phyloP scores from a whole-genome alignment of 2,113 vertebrate genomes.

The Nesogale talazaci region DNA sequence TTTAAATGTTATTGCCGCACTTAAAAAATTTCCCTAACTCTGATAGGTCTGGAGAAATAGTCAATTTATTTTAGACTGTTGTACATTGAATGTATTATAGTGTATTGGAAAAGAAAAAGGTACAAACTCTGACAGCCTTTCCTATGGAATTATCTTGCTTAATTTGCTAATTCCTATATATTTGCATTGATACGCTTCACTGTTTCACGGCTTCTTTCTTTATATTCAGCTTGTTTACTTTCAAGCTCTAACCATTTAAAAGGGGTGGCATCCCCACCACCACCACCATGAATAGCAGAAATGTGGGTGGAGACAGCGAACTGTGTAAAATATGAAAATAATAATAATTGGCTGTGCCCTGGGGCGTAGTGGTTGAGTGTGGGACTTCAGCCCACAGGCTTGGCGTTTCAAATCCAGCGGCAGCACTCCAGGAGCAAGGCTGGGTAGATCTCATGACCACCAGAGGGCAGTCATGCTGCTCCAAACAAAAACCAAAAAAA shows the following conservation, averaged over 20 bases:
- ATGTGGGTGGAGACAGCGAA: too few species aligned
- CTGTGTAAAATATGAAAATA: too few species aligned
- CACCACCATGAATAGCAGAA: too few species aligned
- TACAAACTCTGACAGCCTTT: neutral
- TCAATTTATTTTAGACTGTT: conserved; percentile 3
- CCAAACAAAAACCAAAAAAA: too few species aligned
- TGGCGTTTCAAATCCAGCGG: too few species aligned
- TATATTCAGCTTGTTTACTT: neutral
- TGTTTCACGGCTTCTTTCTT: neutral
- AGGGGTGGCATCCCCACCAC: neutral
- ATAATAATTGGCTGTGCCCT: too few species aligned
- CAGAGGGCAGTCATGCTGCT: too few species aligned
- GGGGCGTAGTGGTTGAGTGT: too few species aligned
- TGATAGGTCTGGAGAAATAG: neutral
- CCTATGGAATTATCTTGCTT: neutral
- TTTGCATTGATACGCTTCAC: neutral
- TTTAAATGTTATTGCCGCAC: neutral
- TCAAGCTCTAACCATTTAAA: neutral
- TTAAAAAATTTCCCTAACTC: neutral
- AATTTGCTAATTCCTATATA: neutral
- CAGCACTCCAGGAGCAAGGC: too few species aligned
- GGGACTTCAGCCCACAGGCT: too few species aligned
- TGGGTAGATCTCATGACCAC: too few species aligned
- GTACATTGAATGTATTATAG: neutral
- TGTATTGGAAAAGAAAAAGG: neutral